Evolutionary conservation across 2,797 vertebrate genomes (phyloP).

Genomic region (Argyrosomus regius): DNA sequence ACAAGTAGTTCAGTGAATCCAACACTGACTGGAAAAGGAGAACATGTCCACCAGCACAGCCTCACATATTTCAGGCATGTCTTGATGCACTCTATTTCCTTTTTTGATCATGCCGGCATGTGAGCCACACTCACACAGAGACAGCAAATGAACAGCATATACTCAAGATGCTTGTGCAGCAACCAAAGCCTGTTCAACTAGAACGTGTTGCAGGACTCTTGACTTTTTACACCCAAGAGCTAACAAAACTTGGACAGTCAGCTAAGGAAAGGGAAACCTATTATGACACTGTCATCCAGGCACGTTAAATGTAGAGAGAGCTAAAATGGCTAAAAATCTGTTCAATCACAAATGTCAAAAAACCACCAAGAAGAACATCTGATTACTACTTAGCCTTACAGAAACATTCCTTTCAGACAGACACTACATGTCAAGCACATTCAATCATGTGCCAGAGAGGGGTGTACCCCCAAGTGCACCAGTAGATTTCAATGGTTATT

Average conservation of each 20-base stretch:
- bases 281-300: background rate
- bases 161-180: background rate
- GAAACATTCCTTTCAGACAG: background rate
- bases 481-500: background rate
- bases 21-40: background rate
- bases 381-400: background rate
- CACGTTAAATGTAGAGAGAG: conserved; percentile 1
- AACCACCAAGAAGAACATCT: background rate
- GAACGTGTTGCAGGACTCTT: background rate
- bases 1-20: background rate
- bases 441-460: background rate
- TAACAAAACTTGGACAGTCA: background rate
- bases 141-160: background rate
- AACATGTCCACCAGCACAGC: background rate
- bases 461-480: background rate
- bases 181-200: background rate
- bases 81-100: too few species aligned
- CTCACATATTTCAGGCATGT: background rate
- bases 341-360: background rate
- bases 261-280: background rate
- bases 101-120: background rate
- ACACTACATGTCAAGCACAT: background rate
- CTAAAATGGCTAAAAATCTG: background rate
- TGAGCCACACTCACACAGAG: background rate
- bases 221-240: too few species aligned